Conservation (phyloP, 2,113 vertebrate genomes). For the Sander lucioperca region DNA sequence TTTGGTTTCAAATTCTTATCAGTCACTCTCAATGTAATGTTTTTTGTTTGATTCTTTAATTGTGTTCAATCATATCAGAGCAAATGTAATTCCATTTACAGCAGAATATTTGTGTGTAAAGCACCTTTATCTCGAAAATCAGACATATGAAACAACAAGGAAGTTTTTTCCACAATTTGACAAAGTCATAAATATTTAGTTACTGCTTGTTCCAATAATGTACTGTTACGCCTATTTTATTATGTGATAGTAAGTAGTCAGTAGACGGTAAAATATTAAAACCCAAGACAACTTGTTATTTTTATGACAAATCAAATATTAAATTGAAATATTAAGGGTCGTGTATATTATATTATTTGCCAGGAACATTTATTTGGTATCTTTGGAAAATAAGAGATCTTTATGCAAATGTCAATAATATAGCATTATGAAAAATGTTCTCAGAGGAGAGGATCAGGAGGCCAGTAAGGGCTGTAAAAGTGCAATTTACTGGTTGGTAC, state of each 20-base stretch:
- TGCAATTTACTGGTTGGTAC: slow-evolving; percentile 23
- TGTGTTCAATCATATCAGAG: background rate
- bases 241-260: no score
- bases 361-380: background rate
- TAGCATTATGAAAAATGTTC: background rate
- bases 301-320: no score
- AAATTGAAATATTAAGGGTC: no score
- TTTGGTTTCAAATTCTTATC: background rate
- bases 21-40: background rate
- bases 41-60: background rate
- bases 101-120: background rate
- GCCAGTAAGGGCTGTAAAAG: background rate
- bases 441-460: background rate
- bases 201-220: background rate
- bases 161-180: no score
- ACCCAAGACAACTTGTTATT: no score
- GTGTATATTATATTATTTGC: background rate
- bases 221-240: no score
- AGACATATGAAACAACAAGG: background rate
- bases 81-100: background rate
- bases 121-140: background rate
- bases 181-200: background rate
- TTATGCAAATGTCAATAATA: background rate
- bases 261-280: no score
- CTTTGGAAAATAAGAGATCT: background rate